A percentile compares a stretch with the other conserved stretches of the same genome.
These are phyloP conservation scores for Collichthys lucidus DNA, from an alignment of 2,113 vertebrate genomes.

Conservation along the genomic window DNA sequence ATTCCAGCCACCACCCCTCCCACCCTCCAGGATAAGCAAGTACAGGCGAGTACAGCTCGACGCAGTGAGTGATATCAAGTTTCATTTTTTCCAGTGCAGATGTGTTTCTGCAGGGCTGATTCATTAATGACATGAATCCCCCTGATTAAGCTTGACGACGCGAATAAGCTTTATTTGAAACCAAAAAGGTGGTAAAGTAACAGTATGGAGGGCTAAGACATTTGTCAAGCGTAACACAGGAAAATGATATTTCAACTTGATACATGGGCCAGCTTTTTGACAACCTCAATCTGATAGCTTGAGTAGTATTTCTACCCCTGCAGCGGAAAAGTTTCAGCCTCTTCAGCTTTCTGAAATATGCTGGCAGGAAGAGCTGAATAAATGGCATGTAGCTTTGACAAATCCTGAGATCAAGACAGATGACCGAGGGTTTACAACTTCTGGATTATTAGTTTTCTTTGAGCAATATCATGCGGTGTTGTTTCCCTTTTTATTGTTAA, in stretches of 20 bases:
- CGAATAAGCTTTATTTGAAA: constrained; percentile 47
- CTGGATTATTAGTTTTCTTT: constrained; percentile 57
- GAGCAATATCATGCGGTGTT: constrained; percentile 32
- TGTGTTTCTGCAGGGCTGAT: constrained; percentile 37
- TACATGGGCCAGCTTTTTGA: constrained; percentile 64
- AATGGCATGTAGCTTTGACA: constrained; percentile 56
- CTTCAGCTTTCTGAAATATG: constrained; percentile 60
- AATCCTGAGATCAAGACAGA: constrained; percentile 53
- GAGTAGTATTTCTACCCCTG: constrained; percentile 60
- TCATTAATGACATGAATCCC: constrained; percentile 48
- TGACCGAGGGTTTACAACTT: constrained; percentile 41
- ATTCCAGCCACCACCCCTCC: too few species aligned
- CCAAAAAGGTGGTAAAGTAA: constrained; percentile 49
- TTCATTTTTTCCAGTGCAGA: constrained; percentile 24
- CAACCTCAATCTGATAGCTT: constrained; percentile 55
- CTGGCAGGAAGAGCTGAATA: constrained; percentile 57
- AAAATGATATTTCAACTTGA: constrained; percentile 63
- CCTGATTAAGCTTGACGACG: constrained; percentile 14
- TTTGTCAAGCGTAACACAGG: constrained; percentile 55
- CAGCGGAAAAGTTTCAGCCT: constrained; percentile 56
- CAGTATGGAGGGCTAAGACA: constrained; percentile 20
- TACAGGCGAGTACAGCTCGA: neutral
- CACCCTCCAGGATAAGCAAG: neutral
- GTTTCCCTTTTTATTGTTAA: constrained; percentile 44
- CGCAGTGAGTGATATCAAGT: constrained; percentile 19